Percentiles rank a stretch among this genome's conserved stretches.
phyloP scores from a whole-genome alignment of 2,888 invertebrate genomes.

The Lingula anatina region DNA sequence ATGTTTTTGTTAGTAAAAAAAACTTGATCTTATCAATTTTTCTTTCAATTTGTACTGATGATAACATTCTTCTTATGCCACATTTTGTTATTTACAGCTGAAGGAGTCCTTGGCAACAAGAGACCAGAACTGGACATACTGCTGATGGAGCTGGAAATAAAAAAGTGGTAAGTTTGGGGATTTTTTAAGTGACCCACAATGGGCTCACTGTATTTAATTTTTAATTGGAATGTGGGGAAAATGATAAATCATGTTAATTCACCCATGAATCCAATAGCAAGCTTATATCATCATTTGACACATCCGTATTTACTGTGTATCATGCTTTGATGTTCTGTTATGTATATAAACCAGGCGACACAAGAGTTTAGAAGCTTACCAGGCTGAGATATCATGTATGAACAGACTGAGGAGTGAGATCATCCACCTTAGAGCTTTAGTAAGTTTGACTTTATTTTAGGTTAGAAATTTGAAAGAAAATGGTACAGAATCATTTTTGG shows the following conservation, averaged over 20 bases:
- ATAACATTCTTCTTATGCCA: conserved; percentile 24
- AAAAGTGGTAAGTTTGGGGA: conserved; percentile 40
- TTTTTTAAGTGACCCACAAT: not conserved
- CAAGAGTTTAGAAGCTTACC: conserved; percentile 49
- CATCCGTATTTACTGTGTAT: too few species aligned
- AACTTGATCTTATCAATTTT: too few species aligned
- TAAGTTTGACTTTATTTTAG: conserved; percentile 17
- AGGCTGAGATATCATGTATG: conserved; percentile 47
- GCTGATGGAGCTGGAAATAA: conserved; percentile 48
- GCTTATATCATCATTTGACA: too few species aligned
- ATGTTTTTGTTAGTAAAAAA: too few species aligned
- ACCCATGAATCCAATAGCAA: too few species aligned
- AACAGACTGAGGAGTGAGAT: conserved; percentile 50
- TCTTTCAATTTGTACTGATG: too few species aligned
- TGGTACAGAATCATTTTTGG: too few species aligned
- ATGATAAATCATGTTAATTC: too few species aligned
- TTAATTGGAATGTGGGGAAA: too few species aligned
- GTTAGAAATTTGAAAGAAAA: too few species aligned
- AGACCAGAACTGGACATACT: conserved; percentile 40
- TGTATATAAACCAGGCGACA: conserved; percentile 34
- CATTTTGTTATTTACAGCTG: conserved; percentile 21
- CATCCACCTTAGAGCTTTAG: conserved; percentile 37
- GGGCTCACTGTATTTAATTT: too few species aligned
- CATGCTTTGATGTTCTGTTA: too few species aligned
- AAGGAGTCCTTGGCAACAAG: conserved; percentile 10